Conservation (phyloP, 37 sponge, comb jelly and placozoan species). For the Lycopodina hypogea region DNA sequence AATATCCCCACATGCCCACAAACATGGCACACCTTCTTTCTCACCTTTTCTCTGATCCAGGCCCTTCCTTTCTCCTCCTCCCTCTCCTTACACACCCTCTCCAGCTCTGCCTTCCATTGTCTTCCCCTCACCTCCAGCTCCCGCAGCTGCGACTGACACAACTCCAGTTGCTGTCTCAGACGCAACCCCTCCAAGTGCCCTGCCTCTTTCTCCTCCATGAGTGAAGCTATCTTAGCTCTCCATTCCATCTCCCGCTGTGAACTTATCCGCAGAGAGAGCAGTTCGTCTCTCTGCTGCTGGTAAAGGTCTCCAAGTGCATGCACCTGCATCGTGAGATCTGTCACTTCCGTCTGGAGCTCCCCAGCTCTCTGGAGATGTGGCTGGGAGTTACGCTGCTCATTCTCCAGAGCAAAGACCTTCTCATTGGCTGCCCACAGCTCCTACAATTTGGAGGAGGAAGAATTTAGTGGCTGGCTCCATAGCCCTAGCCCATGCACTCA, state of each 20-base stretch:
- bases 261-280: not conserved
- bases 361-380: conserved; percentile 23
- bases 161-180: conserved; percentile 13
- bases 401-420: conserved; percentile 35
- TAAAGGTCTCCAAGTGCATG: conserved; percentile 56
- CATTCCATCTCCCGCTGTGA: not conserved
- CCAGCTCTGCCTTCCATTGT: not conserved
- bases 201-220: conserved; percentile 37
- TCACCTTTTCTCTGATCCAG: conserved; percentile 38
- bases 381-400: conserved; percentile 7
- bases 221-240: not conserved
- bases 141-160: not conserved
- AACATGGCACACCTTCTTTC: too few relatives aligned
- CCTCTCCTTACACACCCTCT: not conserved
- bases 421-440: conserved; percentile 13
- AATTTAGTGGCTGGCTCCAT: not conserved
- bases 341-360: conserved; percentile 29
- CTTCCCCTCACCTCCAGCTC: conserved; percentile 4
- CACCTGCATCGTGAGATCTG: conserved; percentile 27
- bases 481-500: not conserved
- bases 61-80: conserved; percentile 1
- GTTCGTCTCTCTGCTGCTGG: conserved; percentile 34
- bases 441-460: not conserved
- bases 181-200: not conserved
- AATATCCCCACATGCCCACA: too few relatives aligned